Conservation (phyloP, 2,888 invertebrate species). For the Agrypnus murinus region DNA sequence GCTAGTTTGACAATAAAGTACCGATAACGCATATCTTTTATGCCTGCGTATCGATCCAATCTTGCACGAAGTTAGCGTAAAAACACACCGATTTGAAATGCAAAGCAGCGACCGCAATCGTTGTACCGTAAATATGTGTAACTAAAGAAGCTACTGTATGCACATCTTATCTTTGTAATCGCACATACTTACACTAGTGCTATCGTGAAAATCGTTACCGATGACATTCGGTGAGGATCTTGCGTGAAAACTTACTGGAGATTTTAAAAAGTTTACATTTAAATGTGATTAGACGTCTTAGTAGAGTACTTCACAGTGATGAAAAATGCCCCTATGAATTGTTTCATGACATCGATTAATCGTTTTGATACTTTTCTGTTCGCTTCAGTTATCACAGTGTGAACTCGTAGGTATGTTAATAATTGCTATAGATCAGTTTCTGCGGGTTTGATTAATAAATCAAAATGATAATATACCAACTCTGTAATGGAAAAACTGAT, state of each 20-base stretch:
- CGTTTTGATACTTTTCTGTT: too few relatives aligned
- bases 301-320: too few relatives aligned
- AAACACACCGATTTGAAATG: slow-evolving; percentile 68
- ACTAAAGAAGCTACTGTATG: slow-evolving; percentile 64
- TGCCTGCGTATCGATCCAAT: slow-evolving; percentile 68
- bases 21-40: slow-evolving; percentile 68
- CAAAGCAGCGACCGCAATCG: slow-evolving; percentile 65
- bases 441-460: too few relatives aligned
- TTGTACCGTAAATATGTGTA: slow-evolving; percentile 66
- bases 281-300: too few relatives aligned
- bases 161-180: slow-evolving; percentile 66
- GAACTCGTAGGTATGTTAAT: too few relatives aligned
- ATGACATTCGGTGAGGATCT: slow-evolving; percentile 41
- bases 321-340: too few relatives aligned
- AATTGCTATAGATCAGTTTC: too few relatives aligned
- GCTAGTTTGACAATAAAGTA: slow-evolving; percentile 64
- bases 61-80: slow-evolving; percentile 69
- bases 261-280: too few relatives aligned
- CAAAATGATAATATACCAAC: too few relatives aligned
- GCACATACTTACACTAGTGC: slow-evolving; percentile 63
- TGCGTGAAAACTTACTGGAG: slow-evolving; percentile 20
- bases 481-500: too few relatives aligned
- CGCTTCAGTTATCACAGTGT: too few relatives aligned
- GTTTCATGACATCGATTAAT: too few relatives aligned
- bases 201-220: slow-evolving; percentile 49